Percentiles rank a stretch among this genome's conserved stretches.
Evolutionary conservation across 2,888 invertebrate genomes (phyloP).

Genomic region (Lycocerus yunnanus): DNA sequence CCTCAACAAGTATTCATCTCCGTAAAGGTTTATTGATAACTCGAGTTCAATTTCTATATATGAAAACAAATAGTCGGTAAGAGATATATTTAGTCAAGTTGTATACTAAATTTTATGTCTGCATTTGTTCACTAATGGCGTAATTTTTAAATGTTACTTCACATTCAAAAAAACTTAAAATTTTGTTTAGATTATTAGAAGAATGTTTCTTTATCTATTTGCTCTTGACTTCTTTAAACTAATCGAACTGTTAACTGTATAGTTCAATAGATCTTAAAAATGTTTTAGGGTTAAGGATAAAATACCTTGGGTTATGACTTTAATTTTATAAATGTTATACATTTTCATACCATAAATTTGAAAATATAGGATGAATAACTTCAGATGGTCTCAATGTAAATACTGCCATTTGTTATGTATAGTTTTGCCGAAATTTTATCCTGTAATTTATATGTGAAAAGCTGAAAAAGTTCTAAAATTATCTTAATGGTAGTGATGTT

Average conservation of each 20-base stretch:
- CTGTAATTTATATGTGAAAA: constrained; percentile 2
- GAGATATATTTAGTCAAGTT: neutral
- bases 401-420: constrained; percentile 14
- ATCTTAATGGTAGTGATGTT: constrained; percentile 2
- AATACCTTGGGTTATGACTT: neutral
- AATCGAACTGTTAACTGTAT: neutral
- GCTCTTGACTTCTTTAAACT: neutral
- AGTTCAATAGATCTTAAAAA: constrained; percentile 1
- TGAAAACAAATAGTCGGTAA: neutral
- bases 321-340: constrained; percentile 5
- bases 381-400: neutral
- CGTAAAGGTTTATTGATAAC: neutral
- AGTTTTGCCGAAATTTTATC: neutral
- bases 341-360: neutral
- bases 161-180: neutral
- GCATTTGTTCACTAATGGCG: neutral
- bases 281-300: neutral
- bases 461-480: neutral
- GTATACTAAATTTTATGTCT: constrained; percentile 1
- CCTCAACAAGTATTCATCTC: constrained; percentile 4
- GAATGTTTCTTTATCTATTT: neutral
- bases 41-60: neutral
- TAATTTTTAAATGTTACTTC: neutral
- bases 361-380: neutral
- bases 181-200: neutral